Conservation (phyloP, 2,888 invertebrate genomes). For the Drosophila nr. medialis region DNA sequence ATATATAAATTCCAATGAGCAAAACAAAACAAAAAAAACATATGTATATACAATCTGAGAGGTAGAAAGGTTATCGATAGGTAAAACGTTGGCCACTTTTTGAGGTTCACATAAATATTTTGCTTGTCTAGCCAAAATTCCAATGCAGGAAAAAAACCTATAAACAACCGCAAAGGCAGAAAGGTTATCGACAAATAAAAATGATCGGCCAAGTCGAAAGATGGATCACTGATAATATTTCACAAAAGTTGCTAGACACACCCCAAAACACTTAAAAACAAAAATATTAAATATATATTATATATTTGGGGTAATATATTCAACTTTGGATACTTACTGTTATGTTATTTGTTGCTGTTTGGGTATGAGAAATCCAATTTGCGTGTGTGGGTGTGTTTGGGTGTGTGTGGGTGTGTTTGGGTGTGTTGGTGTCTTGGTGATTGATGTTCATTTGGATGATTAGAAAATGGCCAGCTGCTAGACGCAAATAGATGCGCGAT, state of each 20-base stretch:
- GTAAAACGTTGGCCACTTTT: not conserved
- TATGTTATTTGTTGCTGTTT: slow-evolving; percentile 49
- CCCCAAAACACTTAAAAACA: not conserved
- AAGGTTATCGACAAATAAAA: not conserved
- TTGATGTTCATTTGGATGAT: slow-evolving; percentile 18
- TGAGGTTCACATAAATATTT: not conserved
- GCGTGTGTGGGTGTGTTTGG: not conserved
- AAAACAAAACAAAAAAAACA: not conserved
- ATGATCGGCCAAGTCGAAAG: not conserved
- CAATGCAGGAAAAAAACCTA: not conserved
- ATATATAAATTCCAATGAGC: not conserved
- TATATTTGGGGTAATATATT: not conserved
- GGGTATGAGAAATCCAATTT: slow-evolving; percentile 59
- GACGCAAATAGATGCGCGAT: slow-evolving; percentile 53
- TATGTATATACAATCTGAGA: not conserved
- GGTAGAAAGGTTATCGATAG: not conserved
- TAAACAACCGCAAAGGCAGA: not conserved
- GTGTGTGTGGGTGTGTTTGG: slow-evolving; percentile 1
- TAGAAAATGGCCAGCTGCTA: slow-evolving; percentile 52
- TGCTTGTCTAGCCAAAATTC: not conserved
- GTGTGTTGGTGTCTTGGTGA: not conserved
- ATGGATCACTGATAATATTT: not conserved
- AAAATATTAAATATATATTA: not conserved
- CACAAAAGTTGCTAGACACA: not conserved
- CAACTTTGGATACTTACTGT: slow-evolving; percentile 50